Evolutionary conservation across 2,888 invertebrate species (phyloP).

Genomic region (Aspidiotus rigidus): DNA sequence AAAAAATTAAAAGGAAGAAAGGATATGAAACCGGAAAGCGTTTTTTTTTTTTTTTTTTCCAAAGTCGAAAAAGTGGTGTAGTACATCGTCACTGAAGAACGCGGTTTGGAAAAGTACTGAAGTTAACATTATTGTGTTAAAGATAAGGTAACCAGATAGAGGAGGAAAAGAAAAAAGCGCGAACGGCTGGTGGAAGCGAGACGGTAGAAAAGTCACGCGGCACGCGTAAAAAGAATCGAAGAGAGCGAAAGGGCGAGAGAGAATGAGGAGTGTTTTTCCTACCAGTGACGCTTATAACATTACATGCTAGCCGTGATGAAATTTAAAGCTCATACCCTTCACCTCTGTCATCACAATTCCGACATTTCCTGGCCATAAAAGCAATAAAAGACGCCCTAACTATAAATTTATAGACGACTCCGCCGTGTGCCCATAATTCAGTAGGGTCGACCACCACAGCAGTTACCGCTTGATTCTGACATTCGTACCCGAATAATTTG

Average conservation of each 20-base stretch:
- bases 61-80: conserved; percentile 15
- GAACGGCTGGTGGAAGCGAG: not conserved
- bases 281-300: conserved; percentile 31
- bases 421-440: conserved; percentile 38
- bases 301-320: conserved; percentile 36
- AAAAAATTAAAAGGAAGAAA: not conserved
- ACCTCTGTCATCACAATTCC: conserved; percentile 36
- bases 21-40: not conserved
- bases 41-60: not conserved
- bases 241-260: not conserved
- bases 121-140: conserved; percentile 25
- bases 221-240: conserved; percentile 3
- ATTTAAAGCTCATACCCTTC: conserved; percentile 38
- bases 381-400: conserved; percentile 39
- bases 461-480: conserved; percentile 27
- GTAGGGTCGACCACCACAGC: conserved; percentile 30
- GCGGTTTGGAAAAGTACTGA: conserved; percentile 10
- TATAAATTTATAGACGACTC: conserved; percentile 39
- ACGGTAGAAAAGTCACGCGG: not conserved
- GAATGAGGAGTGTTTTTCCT: conserved; percentile 26
- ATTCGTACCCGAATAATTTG: conserved; percentile 34
- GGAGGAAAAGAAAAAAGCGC: conserved; percentile 6
- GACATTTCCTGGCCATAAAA: conserved; percentile 40
- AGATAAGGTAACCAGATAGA: conserved; percentile 17
- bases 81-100: conserved; percentile 2